Percentiles rank a stretch among this genome's conserved stretches.
phyloP scores from a whole-genome alignment of 1,140 invertebrate genomes.

The Colletes latitarsis region DNA sequence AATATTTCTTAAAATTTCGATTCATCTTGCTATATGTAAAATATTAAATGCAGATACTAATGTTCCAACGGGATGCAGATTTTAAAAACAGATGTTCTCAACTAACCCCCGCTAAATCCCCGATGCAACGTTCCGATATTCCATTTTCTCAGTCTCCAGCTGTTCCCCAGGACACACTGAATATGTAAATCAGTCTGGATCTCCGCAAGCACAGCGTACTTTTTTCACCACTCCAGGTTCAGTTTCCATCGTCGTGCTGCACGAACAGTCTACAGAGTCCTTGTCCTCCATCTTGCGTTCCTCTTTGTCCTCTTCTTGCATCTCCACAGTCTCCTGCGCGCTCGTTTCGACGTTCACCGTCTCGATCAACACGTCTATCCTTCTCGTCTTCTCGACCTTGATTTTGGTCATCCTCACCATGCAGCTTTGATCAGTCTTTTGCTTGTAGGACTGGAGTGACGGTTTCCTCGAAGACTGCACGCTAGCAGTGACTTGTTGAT shows the following conservation, averaged over 20 bases:
- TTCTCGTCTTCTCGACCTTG: constrained; percentile 21
- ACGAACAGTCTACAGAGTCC: not conserved
- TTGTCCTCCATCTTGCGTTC: not conserved
- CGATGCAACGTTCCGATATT: too few species aligned
- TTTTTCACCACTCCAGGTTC: not conserved
- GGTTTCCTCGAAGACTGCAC: not conserved
- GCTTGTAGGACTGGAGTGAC: not conserved
- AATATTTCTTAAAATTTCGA: too few species aligned
- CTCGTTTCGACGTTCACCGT: not conserved
- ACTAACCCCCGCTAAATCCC: too few species aligned
- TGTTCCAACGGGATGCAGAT: too few species aligned
- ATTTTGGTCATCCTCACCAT: constrained; percentile 51
- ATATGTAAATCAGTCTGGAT: constrained; percentile 17
- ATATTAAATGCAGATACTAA: too few species aligned
- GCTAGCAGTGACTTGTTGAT: not conserved
- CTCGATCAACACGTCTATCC: not conserved
- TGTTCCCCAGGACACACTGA: too few species aligned
- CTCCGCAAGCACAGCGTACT: constrained; percentile 24
- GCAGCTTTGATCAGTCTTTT: constrained; percentile 45
- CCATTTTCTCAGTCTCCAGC: too few species aligned
- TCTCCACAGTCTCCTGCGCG: not conserved
- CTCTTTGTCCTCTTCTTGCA: not conserved
- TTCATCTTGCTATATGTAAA: too few species aligned
- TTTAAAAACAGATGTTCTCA: too few species aligned
- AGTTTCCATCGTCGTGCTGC: not conserved